These are phyloP conservation scores for Amiota communis DNA, from an alignment of 2,888 invertebrate genomes.

Conservation along the genomic window DNA sequence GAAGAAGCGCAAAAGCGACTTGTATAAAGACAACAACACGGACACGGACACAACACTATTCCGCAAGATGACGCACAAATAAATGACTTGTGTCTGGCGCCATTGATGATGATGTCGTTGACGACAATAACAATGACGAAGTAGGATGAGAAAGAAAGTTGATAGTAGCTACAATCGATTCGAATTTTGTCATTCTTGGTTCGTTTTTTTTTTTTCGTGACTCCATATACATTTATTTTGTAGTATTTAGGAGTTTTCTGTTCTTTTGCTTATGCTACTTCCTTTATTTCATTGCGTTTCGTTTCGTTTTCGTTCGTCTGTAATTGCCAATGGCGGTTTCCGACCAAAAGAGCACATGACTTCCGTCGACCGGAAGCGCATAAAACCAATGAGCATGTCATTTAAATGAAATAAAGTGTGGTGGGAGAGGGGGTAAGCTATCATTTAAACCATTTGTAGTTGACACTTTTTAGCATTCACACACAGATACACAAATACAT, in stretches of 20 bases:
- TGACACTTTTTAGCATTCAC: background rate
- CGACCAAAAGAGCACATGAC: constrained; percentile 43
- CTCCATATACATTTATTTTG: background rate
- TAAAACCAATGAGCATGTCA: constrained; percentile 40
- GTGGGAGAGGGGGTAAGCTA: no score
- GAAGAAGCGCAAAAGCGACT: constrained; percentile 46
- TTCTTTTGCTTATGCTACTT: background rate
- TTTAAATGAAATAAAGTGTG: constrained; percentile 50
- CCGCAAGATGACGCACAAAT: constrained; percentile 3
- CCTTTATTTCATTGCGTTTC: constrained; percentile 41
- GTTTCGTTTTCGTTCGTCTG: constrained; percentile 27
- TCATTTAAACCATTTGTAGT: background rate
- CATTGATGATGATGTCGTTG: constrained; percentile 26
- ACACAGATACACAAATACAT: background rate
- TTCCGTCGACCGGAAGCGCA: constrained; percentile 38
- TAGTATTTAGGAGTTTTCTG: background rate
- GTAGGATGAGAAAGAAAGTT: no score
- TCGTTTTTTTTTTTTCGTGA: background rate
- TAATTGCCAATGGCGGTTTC: constrained; percentile 65
- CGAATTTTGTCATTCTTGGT: constrained; percentile 28
- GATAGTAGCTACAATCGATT: constrained; percentile 39
- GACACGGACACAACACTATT: background rate
- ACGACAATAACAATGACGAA: no score
- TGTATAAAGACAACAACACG: background rate
- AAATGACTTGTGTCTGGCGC: constrained; percentile 52